Percentiles rank a stretch among this genome's conserved stretches.
Conservation (phyloP, 1,140 invertebrate genomes). For the Panagrolaimus sp. region DNA sequence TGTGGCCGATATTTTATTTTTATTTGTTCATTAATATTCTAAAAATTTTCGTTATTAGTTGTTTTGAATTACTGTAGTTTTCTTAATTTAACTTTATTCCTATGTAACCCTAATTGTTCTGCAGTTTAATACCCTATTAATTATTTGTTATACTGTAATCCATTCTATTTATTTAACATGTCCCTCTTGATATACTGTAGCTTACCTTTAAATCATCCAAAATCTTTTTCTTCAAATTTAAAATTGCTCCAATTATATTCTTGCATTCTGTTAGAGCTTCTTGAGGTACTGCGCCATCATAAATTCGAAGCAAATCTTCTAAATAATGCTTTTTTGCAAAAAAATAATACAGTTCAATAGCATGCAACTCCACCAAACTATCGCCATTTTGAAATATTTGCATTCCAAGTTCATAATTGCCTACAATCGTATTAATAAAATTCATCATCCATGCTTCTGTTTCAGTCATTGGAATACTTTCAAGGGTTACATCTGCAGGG, state of each 20-base stretch:
- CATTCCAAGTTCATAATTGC: not conserved
- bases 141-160: too few relatives aligned
- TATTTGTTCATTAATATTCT: too few relatives aligned
- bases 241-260: not conserved
- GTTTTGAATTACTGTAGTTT: too few relatives aligned
- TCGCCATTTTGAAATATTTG: conserved; percentile 4
- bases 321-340: not conserved
- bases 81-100: too few relatives aligned
- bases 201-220: not conserved
- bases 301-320: not conserved
- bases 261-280: not conserved
- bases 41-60: too few relatives aligned
- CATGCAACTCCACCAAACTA: not conserved
- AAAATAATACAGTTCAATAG: not conserved
- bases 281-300: not conserved
- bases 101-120: too few relatives aligned
- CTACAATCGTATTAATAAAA: not conserved
- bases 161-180: too few relatives aligned
- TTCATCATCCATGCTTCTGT: conserved; percentile 4
- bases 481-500: too few relatives aligned
- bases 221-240: not conserved
- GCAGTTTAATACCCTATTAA: too few relatives aligned
- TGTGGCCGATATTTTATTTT: too few relatives aligned
- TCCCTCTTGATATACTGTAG: too few relatives aligned
- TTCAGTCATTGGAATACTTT: too few relatives aligned